These are phyloP conservation scores for Archilochus colubris DNA, from an alignment of 2,113 vertebrate genomes.

Conservation along the genomic window DNA sequence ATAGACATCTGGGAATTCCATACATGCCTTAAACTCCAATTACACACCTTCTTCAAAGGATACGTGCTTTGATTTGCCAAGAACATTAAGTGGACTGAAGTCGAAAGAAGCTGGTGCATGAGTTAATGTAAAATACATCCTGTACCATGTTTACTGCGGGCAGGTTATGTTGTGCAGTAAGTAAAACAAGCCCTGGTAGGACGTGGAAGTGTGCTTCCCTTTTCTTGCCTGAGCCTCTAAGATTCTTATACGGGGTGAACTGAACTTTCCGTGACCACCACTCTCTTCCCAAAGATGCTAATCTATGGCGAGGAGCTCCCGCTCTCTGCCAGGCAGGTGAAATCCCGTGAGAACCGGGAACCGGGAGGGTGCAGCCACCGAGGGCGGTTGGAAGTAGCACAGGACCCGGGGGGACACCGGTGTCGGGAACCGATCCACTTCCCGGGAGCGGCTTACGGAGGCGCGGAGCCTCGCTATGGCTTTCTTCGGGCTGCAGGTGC, in stretches of 20 bases:
- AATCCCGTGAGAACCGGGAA: neutral
- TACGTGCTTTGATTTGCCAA: conserved; percentile 85
- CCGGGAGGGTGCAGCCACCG: neutral
- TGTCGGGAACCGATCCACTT: neutral
- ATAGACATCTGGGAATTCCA: conserved; percentile 97
- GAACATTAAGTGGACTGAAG: conserved; percentile 76
- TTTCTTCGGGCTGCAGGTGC: neutral
- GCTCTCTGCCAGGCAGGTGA: neutral
- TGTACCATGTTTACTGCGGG: conserved; percentile 43
- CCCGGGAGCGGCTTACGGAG: neutral
- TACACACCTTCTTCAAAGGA: conserved; percentile 95
- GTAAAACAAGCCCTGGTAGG: conserved; percentile 8
- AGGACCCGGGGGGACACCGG: neutral
- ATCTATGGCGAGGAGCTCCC: neutral
- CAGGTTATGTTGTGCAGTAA: conserved; percentile 40
- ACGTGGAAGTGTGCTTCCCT: neutral
- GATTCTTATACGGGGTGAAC: neutral
- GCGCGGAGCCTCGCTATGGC: neutral
- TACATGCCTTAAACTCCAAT: conserved; percentile 89
- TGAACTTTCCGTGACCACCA: neutral
- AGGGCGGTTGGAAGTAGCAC: too few species aligned
- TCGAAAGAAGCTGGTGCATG: conserved; percentile 80
- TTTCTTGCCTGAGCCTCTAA: neutral
- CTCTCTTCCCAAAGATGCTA: neutral
- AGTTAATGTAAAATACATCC: conserved; percentile 72